Evolutionary conservation across 2,113 vertebrate species (phyloP), one percentile per base, ranked within the genome.

Genomic region (Meleagris gallopavo): DNA sequence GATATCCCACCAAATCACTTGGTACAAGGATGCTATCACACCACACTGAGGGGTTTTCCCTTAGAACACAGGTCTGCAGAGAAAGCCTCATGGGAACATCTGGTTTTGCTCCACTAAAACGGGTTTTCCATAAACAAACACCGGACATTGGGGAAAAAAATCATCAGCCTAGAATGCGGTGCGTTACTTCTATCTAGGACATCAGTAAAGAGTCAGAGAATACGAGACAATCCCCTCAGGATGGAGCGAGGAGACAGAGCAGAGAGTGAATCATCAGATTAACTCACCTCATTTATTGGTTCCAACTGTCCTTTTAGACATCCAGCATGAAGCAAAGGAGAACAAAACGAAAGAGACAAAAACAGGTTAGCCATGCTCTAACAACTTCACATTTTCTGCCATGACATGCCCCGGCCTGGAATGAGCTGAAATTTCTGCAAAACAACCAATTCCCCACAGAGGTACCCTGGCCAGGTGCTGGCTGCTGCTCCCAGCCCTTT

Each of bases 261-360:
- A 0, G 43, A 71, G 96, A 92, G 94, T 85, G 90, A 94, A 96
- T 96, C 96, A 96, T 84, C 76, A 66, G 75, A 97, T 98, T 91
- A 96, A 97, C 98, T 97, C 98, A 99, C 98, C 98, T 99, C 98
- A 88, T 98, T 98, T 98, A 98, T 98, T 95, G 98, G 98, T 98
- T 99, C 98, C 98, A 99, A 97, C 98, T 99, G 98, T 98, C 98
- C 98, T 99, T 99, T 99, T 98, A 98, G 97, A 98, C 96, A 98
- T 97, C 95, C 97, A 94, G 20, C 71, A 92, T 72, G 92, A 96
- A 97, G 97, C 92, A 97, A 91, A 76, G 76, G 79, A 77, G 62
- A 86, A 81, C 73, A 96, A 86, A 97, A 90, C 77, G 79, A 96
- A 94, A 97, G 94, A 95, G 89, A 97, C 80, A 96, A 97, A 96